Evolutionary conservation across 2,888 invertebrate species (phyloP).

Genomic region (Ophion ventricosus): DNA sequence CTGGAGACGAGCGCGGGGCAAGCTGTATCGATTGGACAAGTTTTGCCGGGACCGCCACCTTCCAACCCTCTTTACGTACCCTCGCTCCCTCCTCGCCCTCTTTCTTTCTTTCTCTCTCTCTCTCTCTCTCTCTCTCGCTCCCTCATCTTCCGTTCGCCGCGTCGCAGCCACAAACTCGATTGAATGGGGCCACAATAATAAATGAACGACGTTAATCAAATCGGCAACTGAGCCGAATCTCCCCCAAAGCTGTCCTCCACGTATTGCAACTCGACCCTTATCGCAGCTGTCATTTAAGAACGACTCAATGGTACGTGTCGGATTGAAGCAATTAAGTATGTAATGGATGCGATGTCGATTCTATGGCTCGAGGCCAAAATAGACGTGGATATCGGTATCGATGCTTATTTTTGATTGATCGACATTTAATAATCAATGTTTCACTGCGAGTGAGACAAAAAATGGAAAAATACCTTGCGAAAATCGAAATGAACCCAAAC

Average conservation of each 20-base stretch:
- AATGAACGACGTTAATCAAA: not conserved
- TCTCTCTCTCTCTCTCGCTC: not conserved
- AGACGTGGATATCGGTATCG: too few relatives aligned
- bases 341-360: too few relatives aligned
- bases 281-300: not conserved
- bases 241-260: not conserved
- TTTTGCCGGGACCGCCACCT: slow-evolving; percentile 77
- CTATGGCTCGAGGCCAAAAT: too few relatives aligned
- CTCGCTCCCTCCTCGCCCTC: slow-evolving; percentile 23
- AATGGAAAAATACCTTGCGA: too few relatives aligned
- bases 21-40: slow-evolving; percentile 81
- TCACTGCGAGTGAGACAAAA: too few relatives aligned
- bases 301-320: too few relatives aligned
- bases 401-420: too few relatives aligned
- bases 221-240: not conserved
- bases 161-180: not conserved
- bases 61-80: slow-evolving; percentile 64
- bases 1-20: slow-evolving; percentile 74
- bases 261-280: not conserved
- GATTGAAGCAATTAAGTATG: too few relatives aligned
- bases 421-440: too few relatives aligned
- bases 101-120: slow-evolving; percentile 30
- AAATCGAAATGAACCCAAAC: too few relatives aligned
- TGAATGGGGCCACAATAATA: not conserved
- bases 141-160: slow-evolving; percentile 6